phyloP scores from a whole-genome alignment of 2,797 vertebrate species.

The Pteropus rufus region DNA sequence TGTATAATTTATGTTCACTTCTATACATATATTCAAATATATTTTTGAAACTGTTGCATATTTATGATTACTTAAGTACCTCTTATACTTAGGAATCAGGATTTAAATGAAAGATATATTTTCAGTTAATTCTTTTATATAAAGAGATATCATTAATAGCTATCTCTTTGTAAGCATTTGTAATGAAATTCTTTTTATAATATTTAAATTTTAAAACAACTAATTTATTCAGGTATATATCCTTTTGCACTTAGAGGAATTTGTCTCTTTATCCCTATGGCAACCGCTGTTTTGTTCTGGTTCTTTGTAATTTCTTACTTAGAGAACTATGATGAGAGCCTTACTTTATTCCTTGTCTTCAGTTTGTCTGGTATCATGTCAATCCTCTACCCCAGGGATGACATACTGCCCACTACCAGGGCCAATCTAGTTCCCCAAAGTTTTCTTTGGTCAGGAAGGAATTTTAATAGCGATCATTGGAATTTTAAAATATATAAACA shows the following conservation, averaged over 20 bases:
- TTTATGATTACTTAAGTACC: not conserved
- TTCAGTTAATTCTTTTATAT: not conserved
- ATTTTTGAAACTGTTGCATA: not conserved
- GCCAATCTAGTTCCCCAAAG: not conserved
- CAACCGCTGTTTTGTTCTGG: not conserved
- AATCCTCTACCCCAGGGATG: not conserved
- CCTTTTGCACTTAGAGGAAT: not conserved
- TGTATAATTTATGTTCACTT: not conserved
- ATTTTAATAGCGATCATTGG: not conserved
- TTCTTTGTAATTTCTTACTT: not conserved
- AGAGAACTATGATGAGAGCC: not conserved
- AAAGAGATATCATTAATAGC: not conserved
- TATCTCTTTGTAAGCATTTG: not conserved
- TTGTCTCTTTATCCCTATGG: not conserved
- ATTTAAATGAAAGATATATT: not conserved
- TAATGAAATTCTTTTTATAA: not conserved
- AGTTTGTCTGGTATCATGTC: not conserved
- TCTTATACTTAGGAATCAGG: not conserved
- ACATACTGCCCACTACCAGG: not conserved
- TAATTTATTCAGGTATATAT: not conserved
- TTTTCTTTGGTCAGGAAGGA: not conserved
- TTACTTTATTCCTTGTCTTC: not conserved
- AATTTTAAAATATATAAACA: not conserved
- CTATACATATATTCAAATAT: not conserved
- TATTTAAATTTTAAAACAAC: not conserved